Percentiles rank a stretch among this genome's conserved stretches.
phyloP scores from a whole-genome alignment of 2,888 invertebrate species.

The Callinectes sapidus region DNA sequence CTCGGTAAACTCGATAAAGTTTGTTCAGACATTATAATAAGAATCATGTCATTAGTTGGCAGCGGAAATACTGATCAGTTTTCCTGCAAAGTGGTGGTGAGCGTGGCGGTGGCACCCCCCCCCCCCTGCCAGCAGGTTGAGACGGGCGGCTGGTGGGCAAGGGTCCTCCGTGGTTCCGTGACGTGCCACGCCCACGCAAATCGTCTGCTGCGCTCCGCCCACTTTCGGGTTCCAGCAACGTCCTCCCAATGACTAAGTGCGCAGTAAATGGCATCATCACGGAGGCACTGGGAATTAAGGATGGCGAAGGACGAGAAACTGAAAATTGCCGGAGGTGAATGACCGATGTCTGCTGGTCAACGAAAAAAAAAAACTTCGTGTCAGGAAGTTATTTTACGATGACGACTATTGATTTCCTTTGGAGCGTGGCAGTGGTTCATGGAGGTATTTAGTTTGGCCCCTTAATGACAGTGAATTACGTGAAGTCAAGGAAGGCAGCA shows the following conservation, averaged over 20 bases:
- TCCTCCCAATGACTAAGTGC: background rate
- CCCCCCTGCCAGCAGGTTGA: no score
- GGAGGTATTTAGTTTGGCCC: background rate
- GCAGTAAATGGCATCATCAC: background rate
- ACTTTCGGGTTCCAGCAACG: background rate
- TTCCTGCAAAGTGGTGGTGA: no score
- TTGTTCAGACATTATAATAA: no score
- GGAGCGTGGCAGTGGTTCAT: background rate
- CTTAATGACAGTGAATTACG: background rate
- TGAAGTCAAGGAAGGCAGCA: background rate
- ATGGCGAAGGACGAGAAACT: background rate
- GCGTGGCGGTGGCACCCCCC: no score
- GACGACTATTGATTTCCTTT: background rate
- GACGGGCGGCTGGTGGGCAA: background rate
- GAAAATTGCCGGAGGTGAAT: background rate
- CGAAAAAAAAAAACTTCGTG: background rate
- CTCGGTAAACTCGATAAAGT: no score
- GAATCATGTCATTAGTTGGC: no score
- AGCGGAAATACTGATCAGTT: no score
- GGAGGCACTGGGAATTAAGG: background rate
- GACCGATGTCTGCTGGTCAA: background rate
- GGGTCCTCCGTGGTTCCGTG: background rate
- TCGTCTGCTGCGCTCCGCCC: conserved; percentile 13
- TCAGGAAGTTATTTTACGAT: background rate
- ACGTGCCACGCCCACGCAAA: background rate